These are phyloP conservation scores for Hyles euphorbiae DNA, from an alignment of 1,140 invertebrate genomes.

Conservation along the genomic window DNA sequence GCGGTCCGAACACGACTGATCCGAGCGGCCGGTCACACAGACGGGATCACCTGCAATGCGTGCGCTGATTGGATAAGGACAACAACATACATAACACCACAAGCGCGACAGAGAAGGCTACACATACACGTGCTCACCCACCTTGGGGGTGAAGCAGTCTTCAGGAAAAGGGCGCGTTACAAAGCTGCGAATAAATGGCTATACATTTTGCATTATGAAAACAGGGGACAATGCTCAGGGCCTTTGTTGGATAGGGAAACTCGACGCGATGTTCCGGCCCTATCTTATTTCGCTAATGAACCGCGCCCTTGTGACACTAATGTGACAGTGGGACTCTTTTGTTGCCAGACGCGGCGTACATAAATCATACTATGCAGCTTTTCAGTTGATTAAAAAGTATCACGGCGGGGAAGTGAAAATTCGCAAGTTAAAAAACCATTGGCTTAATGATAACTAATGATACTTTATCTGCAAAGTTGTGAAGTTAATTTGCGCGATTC, in stretches of 20 bases:
- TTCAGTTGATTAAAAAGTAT: slow-evolving; percentile 1
- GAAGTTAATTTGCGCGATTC: too few relatives aligned
- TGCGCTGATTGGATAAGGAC: slow-evolving; percentile 59
- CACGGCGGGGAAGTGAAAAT: too few relatives aligned
- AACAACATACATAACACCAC: slow-evolving; percentile 11
- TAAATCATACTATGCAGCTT: slow-evolving; percentile 5
- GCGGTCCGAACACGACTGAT: slow-evolving; percentile 49
- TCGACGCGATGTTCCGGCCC: slow-evolving; percentile 24
- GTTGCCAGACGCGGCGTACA: slow-evolving; percentile 1
- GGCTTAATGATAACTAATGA: too few relatives aligned
- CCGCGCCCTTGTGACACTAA: slow-evolving; percentile 15
- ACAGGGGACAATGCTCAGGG: slow-evolving; percentile 39
- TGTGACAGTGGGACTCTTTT: slow-evolving; percentile 7
- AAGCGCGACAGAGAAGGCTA: slow-evolving; percentile 26
- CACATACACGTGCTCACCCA: slow-evolving; percentile 56
- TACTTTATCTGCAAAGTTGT: too few relatives aligned
- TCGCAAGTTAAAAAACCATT: too few relatives aligned
- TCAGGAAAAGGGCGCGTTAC: slow-evolving; percentile 62
- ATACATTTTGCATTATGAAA: slow-evolving; percentile 55
- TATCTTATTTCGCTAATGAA: slow-evolving; percentile 31
- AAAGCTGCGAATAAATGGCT: slow-evolving; percentile 57
- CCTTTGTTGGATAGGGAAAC: slow-evolving; percentile 36
- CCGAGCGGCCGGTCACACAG: slow-evolving; percentile 5
- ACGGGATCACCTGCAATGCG: slow-evolving; percentile 66
- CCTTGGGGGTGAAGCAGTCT: slow-evolving; percentile 49